Conservation (phyloP, 2,797 vertebrate species). For the Manis crassicaudata region DNA sequence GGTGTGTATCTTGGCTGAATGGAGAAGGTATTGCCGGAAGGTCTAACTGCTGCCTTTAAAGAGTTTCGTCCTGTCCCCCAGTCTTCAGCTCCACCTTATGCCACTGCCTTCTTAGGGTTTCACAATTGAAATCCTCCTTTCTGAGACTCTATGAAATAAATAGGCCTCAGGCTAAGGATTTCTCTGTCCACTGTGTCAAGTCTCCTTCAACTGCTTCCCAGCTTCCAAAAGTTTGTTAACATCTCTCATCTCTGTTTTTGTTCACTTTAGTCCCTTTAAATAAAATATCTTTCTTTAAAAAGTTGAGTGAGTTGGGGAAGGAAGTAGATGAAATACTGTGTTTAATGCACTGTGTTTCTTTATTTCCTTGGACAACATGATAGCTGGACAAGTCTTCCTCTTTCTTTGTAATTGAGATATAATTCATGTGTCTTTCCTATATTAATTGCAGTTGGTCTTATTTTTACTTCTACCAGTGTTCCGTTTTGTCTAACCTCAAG, state of each 20-base stretch:
- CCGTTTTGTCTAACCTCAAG: neutral
- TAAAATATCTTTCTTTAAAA: neutral
- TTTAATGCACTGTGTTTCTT: neutral
- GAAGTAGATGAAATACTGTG: neutral
- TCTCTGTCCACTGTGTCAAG: neutral
- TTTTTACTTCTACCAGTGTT: neutral
- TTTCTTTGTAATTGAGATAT: neutral
- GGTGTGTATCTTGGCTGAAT: neutral
- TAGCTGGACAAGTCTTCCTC: neutral
- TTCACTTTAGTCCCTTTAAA: neutral
- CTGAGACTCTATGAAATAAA: neutral
- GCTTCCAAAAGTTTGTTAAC: neutral
- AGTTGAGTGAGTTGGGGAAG: neutral
- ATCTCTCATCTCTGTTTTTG: neutral
- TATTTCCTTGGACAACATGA: neutral
- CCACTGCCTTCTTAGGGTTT: too few relatives aligned
- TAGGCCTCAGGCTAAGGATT: neutral
- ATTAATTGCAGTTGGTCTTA: neutral
- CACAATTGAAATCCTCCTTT: neutral
- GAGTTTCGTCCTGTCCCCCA: neutral
- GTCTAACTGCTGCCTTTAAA: neutral
- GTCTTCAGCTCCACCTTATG: neutral
- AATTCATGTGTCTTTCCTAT: neutral
- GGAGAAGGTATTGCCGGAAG: neutral
- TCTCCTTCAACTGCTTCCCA: neutral